Base-by-base conservation (phyloP, 2,797 vertebrate genomes). In the Lacerta viridis region DNA sequence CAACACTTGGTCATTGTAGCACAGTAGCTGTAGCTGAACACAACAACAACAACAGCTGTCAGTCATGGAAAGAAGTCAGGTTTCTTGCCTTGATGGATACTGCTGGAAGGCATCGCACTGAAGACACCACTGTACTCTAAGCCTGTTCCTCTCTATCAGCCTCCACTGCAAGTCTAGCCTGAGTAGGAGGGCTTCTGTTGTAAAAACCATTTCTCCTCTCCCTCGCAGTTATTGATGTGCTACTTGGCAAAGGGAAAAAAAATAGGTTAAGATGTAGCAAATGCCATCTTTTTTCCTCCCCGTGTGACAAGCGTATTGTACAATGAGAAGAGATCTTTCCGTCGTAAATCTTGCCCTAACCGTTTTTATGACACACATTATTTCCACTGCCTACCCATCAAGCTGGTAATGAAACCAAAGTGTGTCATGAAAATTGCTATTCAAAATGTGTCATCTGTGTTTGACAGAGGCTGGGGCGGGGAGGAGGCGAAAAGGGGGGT, bases 281-380 rank as follows among this genome's bases (percentile, higher is more conserved):
- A 92, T 92, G 93, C 41, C 81, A 20, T 64, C 69, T 74, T 9
- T 36, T 17, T n/a, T 39, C 27, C 25, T 15, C 88, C n/a, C 11
- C 1, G 89, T 78, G 46, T 0, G 41, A 89, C 72, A 91, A 91
- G 80, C 1, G 17, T 2, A 9, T 80, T 75, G 88, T 41, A 68
- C 88, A 33, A 84, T 11, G 17, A 20, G 6, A 25, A 43, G 64
- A 80, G 2, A 91, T 88, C 88, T 90, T 89, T 95, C 94, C 69
- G 94, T 95, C 91, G 91, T 95, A 95, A 83, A 92, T 90, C 90
- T 83, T 68, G 1, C 72, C 29, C 91, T 88, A 93, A 91, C 91
- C 59, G 81, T 91, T 91, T 93, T 92, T 93, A 89, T 9, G 93
- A 92, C 90, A 91, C 15, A 82, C 92, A 91, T 91, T 86, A 94